Percentiles rank a stretch among this genome's conserved stretches.
phyloP scores from a whole-genome alignment of 2,113 vertebrate genomes.

The Ptyas mucosa region DNA sequence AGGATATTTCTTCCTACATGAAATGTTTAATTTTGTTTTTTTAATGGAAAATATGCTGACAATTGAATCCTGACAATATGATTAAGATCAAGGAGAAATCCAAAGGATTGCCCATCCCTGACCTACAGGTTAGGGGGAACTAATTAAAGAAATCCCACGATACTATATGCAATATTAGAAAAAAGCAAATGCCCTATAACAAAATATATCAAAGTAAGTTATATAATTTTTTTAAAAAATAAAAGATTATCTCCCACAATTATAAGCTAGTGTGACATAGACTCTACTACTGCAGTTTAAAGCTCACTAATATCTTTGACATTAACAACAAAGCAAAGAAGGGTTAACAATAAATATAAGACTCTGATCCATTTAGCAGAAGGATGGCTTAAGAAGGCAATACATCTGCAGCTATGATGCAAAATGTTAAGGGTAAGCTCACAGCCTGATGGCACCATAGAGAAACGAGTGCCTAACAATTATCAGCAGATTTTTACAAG shows the following conservation, averaged over 20 bases:
- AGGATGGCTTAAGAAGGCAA: background rate
- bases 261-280: background rate
- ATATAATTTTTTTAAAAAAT: background rate
- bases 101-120: too few relatives aligned
- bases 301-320: background rate
- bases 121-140: too few relatives aligned
- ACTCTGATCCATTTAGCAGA: background rate
- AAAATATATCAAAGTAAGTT: background rate
- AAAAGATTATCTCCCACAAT: background rate
- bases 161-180: background rate
- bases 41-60: too few relatives aligned
- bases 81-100: too few relatives aligned
- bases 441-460: background rate
- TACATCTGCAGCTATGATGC: background rate
- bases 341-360: background rate
- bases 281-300: background rate
- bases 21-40: too few relatives aligned
- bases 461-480: background rate
- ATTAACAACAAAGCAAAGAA: background rate
- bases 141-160: background rate
- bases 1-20: too few relatives aligned
- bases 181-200: background rate
- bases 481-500: background rate
- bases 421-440: background rate
- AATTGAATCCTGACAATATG: too few relatives aligned